Conservation (phyloP, 1,140 invertebrate species). For the Caerostris extrusa region DNA sequence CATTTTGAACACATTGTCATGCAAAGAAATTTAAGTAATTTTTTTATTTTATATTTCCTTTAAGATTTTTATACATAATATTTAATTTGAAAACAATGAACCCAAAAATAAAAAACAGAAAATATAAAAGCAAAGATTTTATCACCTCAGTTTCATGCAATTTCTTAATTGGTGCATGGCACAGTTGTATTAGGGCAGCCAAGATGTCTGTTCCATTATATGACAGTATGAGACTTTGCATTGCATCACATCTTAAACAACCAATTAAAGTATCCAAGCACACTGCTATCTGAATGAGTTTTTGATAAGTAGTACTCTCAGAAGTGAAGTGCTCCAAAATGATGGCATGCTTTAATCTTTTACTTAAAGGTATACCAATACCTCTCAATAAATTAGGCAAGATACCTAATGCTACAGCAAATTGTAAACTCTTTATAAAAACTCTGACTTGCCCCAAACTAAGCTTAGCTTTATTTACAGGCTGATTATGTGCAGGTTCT, state of each 20-base stretch:
- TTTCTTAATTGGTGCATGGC: constrained; percentile 82
- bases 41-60: no score
- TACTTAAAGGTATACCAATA: constrained; percentile 84
- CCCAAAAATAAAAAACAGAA: not conserved
- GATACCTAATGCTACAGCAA: constrained; percentile 86
- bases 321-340: constrained; percentile 65
- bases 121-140: not conserved
- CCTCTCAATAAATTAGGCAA: constrained; percentile 86
- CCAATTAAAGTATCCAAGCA: constrained; percentile 80
- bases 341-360: constrained; percentile 79
- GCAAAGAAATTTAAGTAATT: no score
- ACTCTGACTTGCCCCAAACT: constrained; percentile 81
- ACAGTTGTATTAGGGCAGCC: constrained; percentile 87
- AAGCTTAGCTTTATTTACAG: constrained; percentile 78
- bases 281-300: constrained; percentile 81
- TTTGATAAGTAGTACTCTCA: constrained; percentile 80
- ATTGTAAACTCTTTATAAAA: constrained; percentile 83
- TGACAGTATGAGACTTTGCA: constrained; percentile 81
- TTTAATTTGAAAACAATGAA: no score
- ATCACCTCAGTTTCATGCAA: constrained; percentile 56
- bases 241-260: constrained; percentile 81
- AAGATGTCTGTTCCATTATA: constrained; percentile 84
- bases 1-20: no score
- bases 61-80: no score
- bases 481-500: not conserved